Evolutionary conservation across 2,797 vertebrate genomes (phyloP), one percentile per base, ranked within the genome.

Genomic region (Chaetophractus vellerosus): DNA sequence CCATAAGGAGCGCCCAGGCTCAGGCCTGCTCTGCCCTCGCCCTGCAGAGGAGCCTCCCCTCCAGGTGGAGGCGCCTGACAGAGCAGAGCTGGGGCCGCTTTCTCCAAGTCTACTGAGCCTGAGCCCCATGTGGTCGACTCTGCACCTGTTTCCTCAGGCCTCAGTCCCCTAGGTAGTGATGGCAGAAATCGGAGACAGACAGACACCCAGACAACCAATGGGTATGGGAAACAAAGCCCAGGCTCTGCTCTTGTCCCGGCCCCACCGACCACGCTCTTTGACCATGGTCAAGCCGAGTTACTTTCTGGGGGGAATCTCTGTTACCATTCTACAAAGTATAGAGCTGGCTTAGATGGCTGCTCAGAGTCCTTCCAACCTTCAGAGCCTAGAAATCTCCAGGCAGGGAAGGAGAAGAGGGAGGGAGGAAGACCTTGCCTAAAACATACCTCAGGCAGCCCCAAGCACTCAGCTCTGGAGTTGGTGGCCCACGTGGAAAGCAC

Each of bases 231-330:
- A 10, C 1, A 11, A 26, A 45, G 74, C 24, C 1, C 5, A 18
- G 41, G 64, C 19, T 1, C 63, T 5, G 61, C 9, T 26, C n/a
- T 24, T 23, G 45, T 6, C 79, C 90, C 2, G 11, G 38, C 33
- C 72, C 10, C 11, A 71, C 2, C 21, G 1, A 10, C 61, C 19
- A 23, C 4, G 0, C 87, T 0, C 4, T 21, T 15, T 5, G 16
- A 7, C 71, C 0, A 0, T 0, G 9, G 28, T 55, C 28, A 38
- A 5, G 36, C 66, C 5, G 1, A 55, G 26, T 55, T 26, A 1
- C 33, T 69, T 2, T 4, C 1, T 1, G 61, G 24, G 61, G 28
- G 28, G 8, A 0, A 24, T 14, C 28, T 26, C 28, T 48, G 24
- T 38, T 55, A 0, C 28, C 76, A 64, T 36, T 38, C 64, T 3